A percentile compares a stretch with the other conserved stretches of the same genome.
These are phyloP conservation scores for Myopa tessellatipennis DNA, from an alignment of 2,888 invertebrate species.

Conservation along the genomic window DNA sequence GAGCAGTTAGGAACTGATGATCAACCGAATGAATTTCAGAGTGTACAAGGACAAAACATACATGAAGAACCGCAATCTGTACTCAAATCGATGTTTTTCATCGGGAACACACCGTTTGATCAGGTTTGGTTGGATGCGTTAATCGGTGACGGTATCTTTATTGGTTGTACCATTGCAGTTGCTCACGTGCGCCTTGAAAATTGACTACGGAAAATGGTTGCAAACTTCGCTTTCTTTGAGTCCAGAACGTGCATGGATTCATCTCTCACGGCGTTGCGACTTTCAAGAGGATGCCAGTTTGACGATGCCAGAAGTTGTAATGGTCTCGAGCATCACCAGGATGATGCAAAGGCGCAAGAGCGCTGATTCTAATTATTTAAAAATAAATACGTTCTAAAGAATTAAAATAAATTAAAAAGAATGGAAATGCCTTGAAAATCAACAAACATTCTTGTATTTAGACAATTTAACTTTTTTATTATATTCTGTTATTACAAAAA, in stretches of 20 bases:
- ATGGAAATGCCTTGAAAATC: too few species aligned
- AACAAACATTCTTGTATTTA: too few species aligned
- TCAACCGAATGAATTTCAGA: slow-evolving; percentile 61
- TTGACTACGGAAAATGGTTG: slow-evolving; percentile 68
- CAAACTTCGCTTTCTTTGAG: slow-evolving; percentile 69
- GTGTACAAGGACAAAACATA: slow-evolving; percentile 66
- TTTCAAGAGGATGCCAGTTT: slow-evolving; percentile 67
- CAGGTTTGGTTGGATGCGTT: slow-evolving; percentile 70
- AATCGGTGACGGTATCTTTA: background rate
- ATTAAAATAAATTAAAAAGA: too few species aligned
- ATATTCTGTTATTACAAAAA: too few species aligned
- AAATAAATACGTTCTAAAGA: too few species aligned
- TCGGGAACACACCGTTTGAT: slow-evolving; percentile 80
- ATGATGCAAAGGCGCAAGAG: slow-evolving; percentile 63
- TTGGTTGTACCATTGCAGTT: slow-evolving; percentile 55
- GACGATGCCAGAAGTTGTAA: slow-evolving; percentile 67
- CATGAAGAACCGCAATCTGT: slow-evolving; percentile 70
- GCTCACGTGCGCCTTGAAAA: slow-evolving; percentile 68
- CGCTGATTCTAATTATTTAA: background rate
- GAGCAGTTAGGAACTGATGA: slow-evolving; percentile 71
- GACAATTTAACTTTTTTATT: too few species aligned
- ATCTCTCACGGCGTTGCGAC: slow-evolving; percentile 68
- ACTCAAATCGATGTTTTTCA: slow-evolving; percentile 83
- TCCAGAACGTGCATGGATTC: slow-evolving; percentile 68
- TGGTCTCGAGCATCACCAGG: slow-evolving; percentile 67